phyloP scores from a whole-genome alignment of 2,797 vertebrate species.

The Epinephelus awoara region DNA sequence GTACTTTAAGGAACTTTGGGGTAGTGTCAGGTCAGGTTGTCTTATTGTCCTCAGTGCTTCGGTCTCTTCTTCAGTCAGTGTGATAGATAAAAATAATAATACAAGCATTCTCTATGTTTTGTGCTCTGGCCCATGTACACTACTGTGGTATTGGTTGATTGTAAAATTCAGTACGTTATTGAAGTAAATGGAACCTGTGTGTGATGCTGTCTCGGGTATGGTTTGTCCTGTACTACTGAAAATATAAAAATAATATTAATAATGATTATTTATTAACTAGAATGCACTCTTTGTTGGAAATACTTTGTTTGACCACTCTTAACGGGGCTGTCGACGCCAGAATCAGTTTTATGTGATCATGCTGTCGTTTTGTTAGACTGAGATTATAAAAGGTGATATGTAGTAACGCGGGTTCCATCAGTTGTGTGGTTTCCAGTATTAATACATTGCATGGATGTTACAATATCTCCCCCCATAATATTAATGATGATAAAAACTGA shows the following conservation, averaged over 20 bases:
- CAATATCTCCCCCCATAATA: slow-evolving; percentile 21
- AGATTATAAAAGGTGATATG: slow-evolving; percentile 53
- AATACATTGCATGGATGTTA: slow-evolving; percentile 74
- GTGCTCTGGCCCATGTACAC: slow-evolving; percentile 74
- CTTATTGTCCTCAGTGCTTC: slow-evolving; percentile 84
- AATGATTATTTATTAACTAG: slow-evolving; percentile 71
- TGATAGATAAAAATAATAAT: slow-evolving; percentile 77
- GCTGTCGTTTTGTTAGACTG: slow-evolving; percentile 58
- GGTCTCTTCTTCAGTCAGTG: slow-evolving; percentile 80
- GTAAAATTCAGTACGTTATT: slow-evolving; percentile 83
- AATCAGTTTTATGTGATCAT: slow-evolving; percentile 55
- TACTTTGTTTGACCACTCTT: slow-evolving; percentile 69
- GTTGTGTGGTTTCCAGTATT: slow-evolving; percentile 53
- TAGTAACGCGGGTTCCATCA: slow-evolving; percentile 55
- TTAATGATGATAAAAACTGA: slow-evolving; percentile 38
- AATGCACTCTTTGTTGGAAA: slow-evolving; percentile 77
- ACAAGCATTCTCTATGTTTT: slow-evolving; percentile 81
- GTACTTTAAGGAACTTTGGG: slow-evolving; percentile 50
- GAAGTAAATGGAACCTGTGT: slow-evolving; percentile 84
- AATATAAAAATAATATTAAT: slow-evolving; percentile 55
- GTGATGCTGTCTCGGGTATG: slow-evolving; percentile 84
- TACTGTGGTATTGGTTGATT: slow-evolving; percentile 83
- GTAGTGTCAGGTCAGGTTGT: slow-evolving; percentile 70
- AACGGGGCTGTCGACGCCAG: slow-evolving; percentile 44
- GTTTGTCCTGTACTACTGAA: slow-evolving; percentile 83